phyloP scores from a whole-genome alignment of 2,113 vertebrate genomes.

The Corythornis cristatus region DNA sequence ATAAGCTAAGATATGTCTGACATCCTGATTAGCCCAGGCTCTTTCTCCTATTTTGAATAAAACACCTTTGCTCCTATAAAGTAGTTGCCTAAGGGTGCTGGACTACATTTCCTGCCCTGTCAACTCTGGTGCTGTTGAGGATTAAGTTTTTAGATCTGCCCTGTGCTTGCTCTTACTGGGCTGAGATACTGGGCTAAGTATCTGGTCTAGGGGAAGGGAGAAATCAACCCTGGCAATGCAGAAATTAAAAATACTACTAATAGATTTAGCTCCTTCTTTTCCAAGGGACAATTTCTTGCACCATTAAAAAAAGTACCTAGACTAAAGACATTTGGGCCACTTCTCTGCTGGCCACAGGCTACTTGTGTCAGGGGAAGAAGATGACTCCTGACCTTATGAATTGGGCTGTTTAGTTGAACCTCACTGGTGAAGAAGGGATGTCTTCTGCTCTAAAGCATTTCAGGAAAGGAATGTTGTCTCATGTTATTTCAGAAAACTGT shows the following conservation, averaged over 20 bases:
- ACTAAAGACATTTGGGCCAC: neutral
- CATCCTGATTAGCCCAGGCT: neutral
- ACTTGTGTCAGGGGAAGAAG: neutral
- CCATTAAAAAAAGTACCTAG: neutral
- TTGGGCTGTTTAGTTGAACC: neutral
- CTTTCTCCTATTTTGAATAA: neutral
- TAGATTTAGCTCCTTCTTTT: neutral
- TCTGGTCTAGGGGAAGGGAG: neutral
- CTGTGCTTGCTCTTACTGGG: neutral
- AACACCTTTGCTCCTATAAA: neutral
- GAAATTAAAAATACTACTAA: neutral
- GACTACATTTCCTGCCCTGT: neutral
- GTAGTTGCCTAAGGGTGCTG: neutral
- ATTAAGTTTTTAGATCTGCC: neutral
- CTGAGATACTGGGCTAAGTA: neutral
- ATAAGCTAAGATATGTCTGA: neutral
- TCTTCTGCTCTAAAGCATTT: neutral
- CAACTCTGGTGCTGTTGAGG: neutral
- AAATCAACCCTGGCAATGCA: no score
- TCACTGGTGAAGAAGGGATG: neutral
- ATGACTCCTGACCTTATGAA: neutral
- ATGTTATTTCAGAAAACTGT: neutral
- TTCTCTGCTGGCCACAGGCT: neutral
- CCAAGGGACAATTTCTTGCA: neutral
- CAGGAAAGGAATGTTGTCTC: neutral